Evolutionary conservation across 2,113 vertebrate species (phyloP).

Genomic region (Catharus fuscescens): DNA sequence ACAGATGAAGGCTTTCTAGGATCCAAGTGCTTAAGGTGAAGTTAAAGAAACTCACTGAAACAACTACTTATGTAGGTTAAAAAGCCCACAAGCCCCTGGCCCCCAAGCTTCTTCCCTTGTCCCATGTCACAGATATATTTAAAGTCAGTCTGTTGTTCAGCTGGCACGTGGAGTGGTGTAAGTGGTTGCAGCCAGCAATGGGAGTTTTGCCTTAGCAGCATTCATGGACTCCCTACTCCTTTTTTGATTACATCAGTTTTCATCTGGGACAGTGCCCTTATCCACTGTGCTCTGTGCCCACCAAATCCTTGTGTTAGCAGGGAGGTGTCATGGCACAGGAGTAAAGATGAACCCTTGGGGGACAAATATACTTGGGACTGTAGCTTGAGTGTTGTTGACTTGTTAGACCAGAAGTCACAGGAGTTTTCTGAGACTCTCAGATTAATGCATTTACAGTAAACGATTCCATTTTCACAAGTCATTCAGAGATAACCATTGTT

Average conservation of each 20-base stretch:
- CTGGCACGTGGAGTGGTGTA: neutral
- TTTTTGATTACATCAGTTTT: neutral
- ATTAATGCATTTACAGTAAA: neutral
- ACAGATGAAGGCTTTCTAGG: neutral
- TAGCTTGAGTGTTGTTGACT: neutral
- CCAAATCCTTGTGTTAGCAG: neutral
- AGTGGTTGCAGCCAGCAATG: neutral
- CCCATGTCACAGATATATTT: neutral
- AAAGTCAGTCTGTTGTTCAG: neutral
- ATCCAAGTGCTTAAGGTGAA: neutral
- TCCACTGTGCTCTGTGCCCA: neutral
- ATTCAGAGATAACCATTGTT: neutral
- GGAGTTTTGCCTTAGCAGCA: neutral
- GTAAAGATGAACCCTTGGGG: neutral
- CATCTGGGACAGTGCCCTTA: neutral
- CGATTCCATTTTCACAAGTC: neutral
- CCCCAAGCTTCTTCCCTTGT: neutral
- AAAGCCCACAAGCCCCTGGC: rapidly evolving
- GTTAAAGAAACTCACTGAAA: neutral
- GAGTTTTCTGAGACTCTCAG: neutral
- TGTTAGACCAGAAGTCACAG: neutral
- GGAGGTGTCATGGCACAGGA: neutral
- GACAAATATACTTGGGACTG: neutral
- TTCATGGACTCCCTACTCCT: neutral
- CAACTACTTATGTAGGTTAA: neutral